A percentile compares a stretch with the other conserved stretches of the same genome.
Evolutionary conservation across 2,113 vertebrate species (phyloP).

Genomic region (Mesoclemmys tuberculata): DNA sequence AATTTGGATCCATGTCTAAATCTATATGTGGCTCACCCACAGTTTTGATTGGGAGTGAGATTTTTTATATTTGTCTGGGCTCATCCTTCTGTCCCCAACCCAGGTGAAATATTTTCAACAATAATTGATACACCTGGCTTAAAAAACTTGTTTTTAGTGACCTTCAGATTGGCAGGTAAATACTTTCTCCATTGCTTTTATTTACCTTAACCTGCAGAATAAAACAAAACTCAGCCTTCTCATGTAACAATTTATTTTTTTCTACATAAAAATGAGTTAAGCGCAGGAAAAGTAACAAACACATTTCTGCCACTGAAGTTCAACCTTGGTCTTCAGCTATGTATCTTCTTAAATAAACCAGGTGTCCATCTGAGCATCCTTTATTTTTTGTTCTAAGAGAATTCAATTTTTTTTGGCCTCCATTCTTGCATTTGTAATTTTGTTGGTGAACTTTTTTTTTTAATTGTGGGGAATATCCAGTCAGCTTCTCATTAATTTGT

Average conservation of each 20-base stretch:
- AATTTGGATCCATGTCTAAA: not conserved
- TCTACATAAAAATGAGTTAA: not conserved
- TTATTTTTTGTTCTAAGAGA: not conserved
- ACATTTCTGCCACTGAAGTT: not conserved
- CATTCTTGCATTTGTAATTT: not conserved
- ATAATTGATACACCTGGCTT: not conserved
- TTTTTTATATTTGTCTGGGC: not conserved
- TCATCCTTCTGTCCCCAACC: not conserved
- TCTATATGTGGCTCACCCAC: not conserved
- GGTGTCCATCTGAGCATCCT: not conserved
- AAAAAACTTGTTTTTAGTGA: not conserved
- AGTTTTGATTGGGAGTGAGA: not conserved
- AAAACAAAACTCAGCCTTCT: not conserved
- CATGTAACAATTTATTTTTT: not conserved
- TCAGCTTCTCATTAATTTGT: not conserved
- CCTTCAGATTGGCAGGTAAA: fast-evolving
- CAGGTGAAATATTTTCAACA: not conserved
- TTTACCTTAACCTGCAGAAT: not conserved
- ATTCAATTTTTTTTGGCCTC: not conserved
- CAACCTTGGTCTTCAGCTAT: not conserved
- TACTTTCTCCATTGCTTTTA: not conserved
- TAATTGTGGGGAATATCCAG: not conserved
- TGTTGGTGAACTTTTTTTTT: not conserved
- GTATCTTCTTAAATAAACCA: not conserved
- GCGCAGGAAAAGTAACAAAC: not conserved